These are phyloP conservation scores for Drosophila atripex DNA, from an alignment of 2,888 invertebrate genomes.

Conservation along the genomic window DNA sequence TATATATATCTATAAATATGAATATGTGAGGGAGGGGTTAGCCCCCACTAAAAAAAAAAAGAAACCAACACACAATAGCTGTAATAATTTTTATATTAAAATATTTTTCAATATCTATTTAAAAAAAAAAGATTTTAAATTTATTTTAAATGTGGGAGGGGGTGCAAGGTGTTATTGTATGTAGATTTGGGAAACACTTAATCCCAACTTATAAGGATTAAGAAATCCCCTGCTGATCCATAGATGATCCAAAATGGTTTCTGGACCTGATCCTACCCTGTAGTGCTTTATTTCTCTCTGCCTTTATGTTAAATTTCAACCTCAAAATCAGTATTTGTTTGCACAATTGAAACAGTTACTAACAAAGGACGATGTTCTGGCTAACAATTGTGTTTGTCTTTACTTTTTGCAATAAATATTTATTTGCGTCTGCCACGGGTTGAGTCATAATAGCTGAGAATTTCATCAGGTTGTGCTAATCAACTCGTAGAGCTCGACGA, in stretches of 20 bases:
- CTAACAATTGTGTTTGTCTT: slow-evolving; percentile 10
- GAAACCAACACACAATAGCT: slow-evolving; percentile 49
- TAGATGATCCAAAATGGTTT: too few species aligned
- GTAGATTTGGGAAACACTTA: too few species aligned
- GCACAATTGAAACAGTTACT: neutral
- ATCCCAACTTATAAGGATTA: neutral
- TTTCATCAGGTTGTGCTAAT: slow-evolving; percentile 14
- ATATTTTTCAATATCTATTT: slow-evolving; percentile 74
- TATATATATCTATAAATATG: slow-evolving; percentile 1
- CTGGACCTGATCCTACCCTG: neutral
- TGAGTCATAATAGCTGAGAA: slow-evolving; percentile 4
- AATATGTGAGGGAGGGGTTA: slow-evolving; percentile 41
- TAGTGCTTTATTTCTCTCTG: neutral
- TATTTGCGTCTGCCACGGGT: neutral
- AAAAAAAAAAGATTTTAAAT: slow-evolving; percentile 45
- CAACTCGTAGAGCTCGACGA: neutral
- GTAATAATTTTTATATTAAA: slow-evolving; percentile 74
- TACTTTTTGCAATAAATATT: slow-evolving; percentile 8
- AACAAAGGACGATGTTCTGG: neutral
- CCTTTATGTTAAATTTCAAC: neutral
- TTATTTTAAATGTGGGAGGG: neutral
- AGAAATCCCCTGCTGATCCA: neutral
- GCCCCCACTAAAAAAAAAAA: slow-evolving; percentile 31
- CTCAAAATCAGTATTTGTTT: neutral
- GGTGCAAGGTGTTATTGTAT: too few species aligned